phyloP scores from a whole-genome alignment of 2,113 vertebrate species.

The Neotragus moschatus region DNA sequence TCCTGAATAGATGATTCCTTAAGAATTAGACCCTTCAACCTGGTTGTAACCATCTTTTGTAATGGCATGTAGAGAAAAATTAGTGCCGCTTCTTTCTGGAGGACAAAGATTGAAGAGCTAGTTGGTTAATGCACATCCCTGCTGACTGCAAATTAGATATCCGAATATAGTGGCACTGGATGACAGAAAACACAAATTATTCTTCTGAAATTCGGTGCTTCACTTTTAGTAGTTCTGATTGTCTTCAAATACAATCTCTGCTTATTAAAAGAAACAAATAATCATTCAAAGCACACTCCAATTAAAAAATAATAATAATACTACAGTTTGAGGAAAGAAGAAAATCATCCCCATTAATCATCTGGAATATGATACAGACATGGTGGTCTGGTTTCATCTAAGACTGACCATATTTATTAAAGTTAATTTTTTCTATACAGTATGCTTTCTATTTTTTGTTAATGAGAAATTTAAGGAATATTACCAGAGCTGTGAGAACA shows the following conservation, averaged over 20 bases:
- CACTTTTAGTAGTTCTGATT: slow-evolving; percentile 54
- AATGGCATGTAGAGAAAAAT: not conserved
- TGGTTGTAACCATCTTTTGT: not conserved
- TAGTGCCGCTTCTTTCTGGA: not conserved
- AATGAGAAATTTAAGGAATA: slow-evolving; percentile 42
- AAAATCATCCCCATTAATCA: not conserved
- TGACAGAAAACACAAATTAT: slow-evolving; percentile 9
- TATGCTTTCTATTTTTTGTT: slow-evolving; percentile 4
- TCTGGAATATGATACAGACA: slow-evolving; percentile 10
- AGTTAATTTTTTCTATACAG: not conserved
- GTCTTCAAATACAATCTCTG: not conserved
- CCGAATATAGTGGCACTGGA: not conserved
- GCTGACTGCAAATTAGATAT: not conserved
- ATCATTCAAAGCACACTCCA: not conserved
- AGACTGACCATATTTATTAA: slow-evolving; percentile 10
- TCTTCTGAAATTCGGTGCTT: slow-evolving; percentile 22
- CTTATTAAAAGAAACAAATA: not conserved
- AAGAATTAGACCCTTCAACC: not conserved
- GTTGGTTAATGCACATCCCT: not conserved
- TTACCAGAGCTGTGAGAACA: slow-evolving; percentile 29
- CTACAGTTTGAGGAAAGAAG: not conserved
- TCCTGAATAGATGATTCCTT: not conserved
- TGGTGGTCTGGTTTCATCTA: not conserved
- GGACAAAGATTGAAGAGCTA: not conserved
- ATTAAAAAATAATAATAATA: not conserved